Evolutionary conservation across 2,113 vertebrate species (phyloP).

Genomic region (Opisthocomus hoazin): DNA sequence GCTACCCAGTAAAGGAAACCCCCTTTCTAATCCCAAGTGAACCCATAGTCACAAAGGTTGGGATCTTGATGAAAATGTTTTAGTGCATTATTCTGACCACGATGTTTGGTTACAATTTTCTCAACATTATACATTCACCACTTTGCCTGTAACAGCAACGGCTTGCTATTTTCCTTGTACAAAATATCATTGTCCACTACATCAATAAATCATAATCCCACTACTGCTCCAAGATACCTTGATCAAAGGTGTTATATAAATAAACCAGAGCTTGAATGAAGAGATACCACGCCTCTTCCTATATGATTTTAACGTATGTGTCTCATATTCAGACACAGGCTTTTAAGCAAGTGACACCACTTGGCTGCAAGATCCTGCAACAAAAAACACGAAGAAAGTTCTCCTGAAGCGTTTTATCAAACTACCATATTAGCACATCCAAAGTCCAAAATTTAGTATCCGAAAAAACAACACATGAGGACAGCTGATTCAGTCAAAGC

Average conservation of each 20-base stretch:
- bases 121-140: background rate
- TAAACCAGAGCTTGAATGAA: background rate
- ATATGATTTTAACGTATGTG: background rate
- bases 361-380: background rate
- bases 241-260: background rate
- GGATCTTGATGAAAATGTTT: background rate
- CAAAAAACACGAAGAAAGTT: background rate
- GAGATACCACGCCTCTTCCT: background rate
- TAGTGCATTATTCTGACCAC: background rate
- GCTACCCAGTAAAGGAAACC: background rate
- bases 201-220: background rate
- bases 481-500: background rate
- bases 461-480: background rate
- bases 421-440: background rate
- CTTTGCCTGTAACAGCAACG: background rate
- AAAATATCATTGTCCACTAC: background rate
- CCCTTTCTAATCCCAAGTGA: background rate
- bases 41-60: background rate
- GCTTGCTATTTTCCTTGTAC: background rate
- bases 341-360: background rate
- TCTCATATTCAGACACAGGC: background rate
- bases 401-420: background rate
- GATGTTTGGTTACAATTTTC: background rate
- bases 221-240: background rate
- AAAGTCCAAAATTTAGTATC: background rate